These are phyloP conservation scores for Chironomus riparius DNA, from an alignment of 2,888 invertebrate genomes.

Conservation along the genomic window DNA sequence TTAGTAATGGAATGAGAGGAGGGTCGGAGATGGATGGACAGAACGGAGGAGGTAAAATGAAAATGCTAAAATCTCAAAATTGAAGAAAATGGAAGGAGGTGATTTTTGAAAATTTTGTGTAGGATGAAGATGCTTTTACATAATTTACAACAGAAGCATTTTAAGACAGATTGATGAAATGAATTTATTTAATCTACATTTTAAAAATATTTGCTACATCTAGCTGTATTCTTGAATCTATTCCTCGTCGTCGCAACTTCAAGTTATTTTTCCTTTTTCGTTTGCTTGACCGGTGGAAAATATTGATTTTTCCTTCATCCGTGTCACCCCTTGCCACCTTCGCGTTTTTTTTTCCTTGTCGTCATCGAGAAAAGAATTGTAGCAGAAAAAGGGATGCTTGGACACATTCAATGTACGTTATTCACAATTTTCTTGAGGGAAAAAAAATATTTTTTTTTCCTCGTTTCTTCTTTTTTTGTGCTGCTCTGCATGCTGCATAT, in stretches of 20 bases:
- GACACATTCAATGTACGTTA: background rate
- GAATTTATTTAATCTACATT: background rate
- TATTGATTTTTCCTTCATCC: slow-evolving; percentile 23
- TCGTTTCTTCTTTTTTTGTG: background rate
- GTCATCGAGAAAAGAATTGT: background rate
- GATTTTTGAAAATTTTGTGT: background rate
- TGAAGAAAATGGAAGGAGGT: too few relatives aligned
- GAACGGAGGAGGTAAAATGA: too few relatives aligned
- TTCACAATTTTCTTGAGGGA: background rate
- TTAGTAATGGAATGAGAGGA: background rate
- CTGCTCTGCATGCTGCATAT: background rate
- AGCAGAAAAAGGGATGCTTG: background rate
- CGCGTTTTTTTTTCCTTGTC: slow-evolving; percentile 18
- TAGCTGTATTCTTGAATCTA: background rate
- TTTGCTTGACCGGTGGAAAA: slow-evolving; percentile 6
- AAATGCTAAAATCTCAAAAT: background rate
- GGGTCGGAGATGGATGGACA: too few relatives aligned
- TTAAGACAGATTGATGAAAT: background rate
- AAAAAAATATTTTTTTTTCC: background rate
- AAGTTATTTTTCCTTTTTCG: background rate
- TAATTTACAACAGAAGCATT: background rate
- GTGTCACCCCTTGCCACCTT: slow-evolving; percentile 21
- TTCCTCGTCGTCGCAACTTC: background rate
- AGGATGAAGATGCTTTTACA: background rate
- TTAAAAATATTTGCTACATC: background rate